Evolutionary conservation across 2,797 vertebrate species (phyloP), one percentile per base, ranked within the genome.

Genomic region (Enteromius anoplus): DNA sequence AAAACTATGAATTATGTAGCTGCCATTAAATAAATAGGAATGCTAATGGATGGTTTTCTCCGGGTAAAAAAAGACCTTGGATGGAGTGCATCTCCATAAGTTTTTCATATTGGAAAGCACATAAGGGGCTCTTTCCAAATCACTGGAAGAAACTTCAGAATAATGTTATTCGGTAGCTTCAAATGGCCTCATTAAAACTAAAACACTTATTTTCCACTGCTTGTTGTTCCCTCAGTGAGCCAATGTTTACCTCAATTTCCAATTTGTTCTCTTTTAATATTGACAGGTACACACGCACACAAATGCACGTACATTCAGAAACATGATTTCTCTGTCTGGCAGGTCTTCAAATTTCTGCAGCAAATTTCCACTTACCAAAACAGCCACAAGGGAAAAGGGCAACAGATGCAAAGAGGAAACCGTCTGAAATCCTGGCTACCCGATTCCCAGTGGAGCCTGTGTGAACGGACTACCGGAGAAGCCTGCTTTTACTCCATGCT

Each of bases 321-420:
- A 85, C 60, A 42, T 68, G 23, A 75, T 78, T 85, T 89, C 66
- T 87, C 86, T 78, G 84, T 85, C 88, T 85, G 83, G 51, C 53
- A 82, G 77, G 88, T 92, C 92, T 91, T 91, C 81, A 91, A 91
- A 87, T 90, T 92, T 92, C 76, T 87, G 78, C 84, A 86, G 70
- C 85, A 82, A 89, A 87, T 93, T 94, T 90, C 92, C 92, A 92
- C 91, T 93, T 93, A 87, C 85, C 88, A 81, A 86, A 90, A 81
- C 11, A 34, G 78, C 86, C 89, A 40, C 88, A 83, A 75, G 86
- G 60, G 91, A 83, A 87, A 86, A 88, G 89, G 88, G 90, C 90
- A 78, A 77, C 81, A 87, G 84, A 85, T 87, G 87, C 53, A 79
- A 84, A 23, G 81, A 53, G 37, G 78, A 85, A 87, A 84, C 15